These are phyloP conservation scores for Labeo calbasu DNA, from an alignment of 2,797 vertebrate genomes.

Conservation along the genomic window DNA sequence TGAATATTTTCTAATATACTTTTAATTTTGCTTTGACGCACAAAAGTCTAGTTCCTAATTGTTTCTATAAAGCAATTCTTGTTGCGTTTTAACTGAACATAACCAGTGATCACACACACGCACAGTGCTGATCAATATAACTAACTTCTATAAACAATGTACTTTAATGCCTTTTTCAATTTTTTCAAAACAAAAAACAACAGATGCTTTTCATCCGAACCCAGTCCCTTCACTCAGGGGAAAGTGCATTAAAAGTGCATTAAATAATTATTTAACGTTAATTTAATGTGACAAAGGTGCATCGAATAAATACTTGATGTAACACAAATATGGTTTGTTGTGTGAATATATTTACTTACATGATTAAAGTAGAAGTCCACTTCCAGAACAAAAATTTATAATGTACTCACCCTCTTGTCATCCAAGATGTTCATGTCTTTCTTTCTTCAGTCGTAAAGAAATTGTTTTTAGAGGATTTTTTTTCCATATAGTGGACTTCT, in stretches of 20 bases:
- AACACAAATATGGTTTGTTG: not conserved
- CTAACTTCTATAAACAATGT: not conserved
- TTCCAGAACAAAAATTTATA: too few species aligned
- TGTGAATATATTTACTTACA: not conserved
- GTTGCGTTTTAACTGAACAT: not conserved
- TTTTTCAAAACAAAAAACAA: not conserved
- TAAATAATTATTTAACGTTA: constrained; percentile 10
- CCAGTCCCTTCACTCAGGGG: not conserved
- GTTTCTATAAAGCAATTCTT: not conserved
- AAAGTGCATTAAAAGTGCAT: not conserved
- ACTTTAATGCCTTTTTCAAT: not conserved
- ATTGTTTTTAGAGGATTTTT: too few species aligned
- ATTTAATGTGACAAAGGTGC: not conserved
- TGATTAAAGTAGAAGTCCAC: not conserved
- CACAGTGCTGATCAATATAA: not conserved
- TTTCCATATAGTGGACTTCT: too few species aligned
- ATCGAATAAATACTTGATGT: not conserved
- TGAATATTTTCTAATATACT: not conserved
- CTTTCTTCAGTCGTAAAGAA: too few species aligned
- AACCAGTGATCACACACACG: not conserved
- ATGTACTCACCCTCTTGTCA: too few species aligned
- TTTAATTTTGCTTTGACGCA: not conserved
- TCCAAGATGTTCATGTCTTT: too few species aligned
- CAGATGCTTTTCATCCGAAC: constrained; percentile 13
- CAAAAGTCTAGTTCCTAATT: not conserved